Evolutionary conservation across 2,888 invertebrate species (phyloP), one percentile per base, ranked within the genome.

Genomic region (Tridacna crocea): DNA sequence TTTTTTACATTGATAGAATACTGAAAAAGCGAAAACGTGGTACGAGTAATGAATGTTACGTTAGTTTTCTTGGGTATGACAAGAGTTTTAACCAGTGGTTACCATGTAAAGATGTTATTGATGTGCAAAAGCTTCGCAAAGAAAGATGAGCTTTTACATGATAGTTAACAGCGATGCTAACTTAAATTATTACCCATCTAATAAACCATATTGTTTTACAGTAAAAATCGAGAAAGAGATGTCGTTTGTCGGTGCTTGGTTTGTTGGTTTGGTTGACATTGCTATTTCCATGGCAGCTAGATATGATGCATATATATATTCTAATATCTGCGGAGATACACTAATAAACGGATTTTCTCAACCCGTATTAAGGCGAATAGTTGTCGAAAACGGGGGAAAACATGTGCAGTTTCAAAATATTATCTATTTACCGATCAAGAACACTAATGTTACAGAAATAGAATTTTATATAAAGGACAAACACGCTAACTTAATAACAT

Each of bases 61-160:
- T 83, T 17, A 55, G 46, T 24, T 79, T 66, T 36, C 48, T 68
- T 17, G 83, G 79, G 24, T 83, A 66, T 36, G 73, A 72, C 10
- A n/a, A 22, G n/a, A 79, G 72, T 51, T 83, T 77, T 55, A 70
- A 79, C 74, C 55, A 51, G 13, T 83, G 74, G 73, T 47, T 80
- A 36, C 19, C n/a, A 47, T 48, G 24, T n/a, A 48, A 66, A 46
- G 47, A 55, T 19, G 60, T 61, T 61, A 79, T 47, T 48, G 22
- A 47, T 24, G 22, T 26, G 36, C n/a, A 60, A 26, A 65, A 72
- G 22, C 26, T 22, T n/a, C 10, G 12, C 17, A 75, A 51, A 15
- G 27, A 66, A 68, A 68, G 13, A 76, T 80, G 80, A 72, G 61
- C 46, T 70, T 63, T 55, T 72, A 75, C 58, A 72, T 80, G 70